A percentile compares a stretch with the other conserved stretches of the same genome.
These are phyloP conservation scores for Cardinalis cardinalis DNA, from an alignment of 2,113 vertebrate genomes.

Conservation along the genomic window DNA sequence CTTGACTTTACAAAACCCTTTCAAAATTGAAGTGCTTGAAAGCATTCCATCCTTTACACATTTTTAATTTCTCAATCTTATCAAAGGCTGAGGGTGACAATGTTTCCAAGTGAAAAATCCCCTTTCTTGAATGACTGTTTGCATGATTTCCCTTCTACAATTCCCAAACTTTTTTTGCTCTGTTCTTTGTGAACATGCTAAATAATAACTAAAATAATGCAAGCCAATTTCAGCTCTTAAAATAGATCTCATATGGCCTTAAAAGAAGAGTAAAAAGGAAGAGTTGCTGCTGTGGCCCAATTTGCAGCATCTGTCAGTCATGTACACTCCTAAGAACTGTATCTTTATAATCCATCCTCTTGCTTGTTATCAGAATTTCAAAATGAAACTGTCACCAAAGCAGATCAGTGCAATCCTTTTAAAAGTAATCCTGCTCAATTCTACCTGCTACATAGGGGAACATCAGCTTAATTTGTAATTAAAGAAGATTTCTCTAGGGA, in stretches of 20 bases:
- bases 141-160: neutral
- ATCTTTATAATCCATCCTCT: slow-evolving; percentile 18
- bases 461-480: slow-evolving; percentile 67
- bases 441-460: slow-evolving; percentile 48
- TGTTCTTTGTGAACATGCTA: neutral
- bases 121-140: neutral
- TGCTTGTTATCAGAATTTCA: slow-evolving; percentile 44
- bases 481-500: slow-evolving; percentile 55
- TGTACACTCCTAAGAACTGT: neutral
- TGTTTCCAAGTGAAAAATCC: neutral
- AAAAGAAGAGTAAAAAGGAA: neutral
- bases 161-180: neutral
- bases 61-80: neutral
- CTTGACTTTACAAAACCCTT: neutral
- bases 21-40: neutral
- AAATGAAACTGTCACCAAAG: slow-evolving; percentile 58
- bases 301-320: neutral
- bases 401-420: slow-evolving; percentile 65
- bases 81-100: neutral
- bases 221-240: neutral
- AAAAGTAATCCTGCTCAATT: slow-evolving; percentile 66
- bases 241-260: neutral
- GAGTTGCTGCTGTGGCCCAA: neutral
- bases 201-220: neutral
- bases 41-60: neutral